Base-by-base conservation (phyloP, 2,113 vertebrate genomes). In the Trochalopteron elliotii region DNA sequence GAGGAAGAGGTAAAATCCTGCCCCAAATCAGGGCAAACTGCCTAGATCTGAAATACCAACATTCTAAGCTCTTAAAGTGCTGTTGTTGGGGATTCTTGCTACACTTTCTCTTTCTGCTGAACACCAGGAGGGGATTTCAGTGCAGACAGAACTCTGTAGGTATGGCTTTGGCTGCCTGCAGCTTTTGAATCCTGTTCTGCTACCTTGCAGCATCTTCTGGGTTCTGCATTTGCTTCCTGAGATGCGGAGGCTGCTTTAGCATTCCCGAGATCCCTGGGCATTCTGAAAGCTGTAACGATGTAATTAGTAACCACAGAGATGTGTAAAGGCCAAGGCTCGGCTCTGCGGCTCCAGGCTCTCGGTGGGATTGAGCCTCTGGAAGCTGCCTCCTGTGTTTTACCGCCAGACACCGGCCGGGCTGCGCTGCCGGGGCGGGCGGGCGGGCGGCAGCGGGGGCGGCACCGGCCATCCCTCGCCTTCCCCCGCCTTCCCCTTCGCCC, bases 311-410 rank as follows among this genome's bases (percentile, higher is more conserved):
- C 23, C 6, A 0, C 22, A 9, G 53, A 31, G 15, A 12, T 0
- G 2, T 0, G 12, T 3, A 3, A 23, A 25, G 35, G 19, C 4
- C 4, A 2, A 11, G 15, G n/a, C 35, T 17, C 2, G 4, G 35
- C 47, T 39, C n/a, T 4, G 5, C 3, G 5, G 6, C 31, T 28
- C 5, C 27, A 2, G 20, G 2, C 7, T 3, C 10, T 1, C 17
- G 5, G 4, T 5, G 28, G 23, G 19, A 21, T 0, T 2, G 9
- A 17, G 9, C 0, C 25, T 6, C 8, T 2, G 8, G 31, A 1
- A 13, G 12, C 7, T 0, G 19, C 49, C 13, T 3, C 1, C 0
- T 0, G 2, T 5, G 3, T 23, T 47, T 23, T 3, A 1, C 1
- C 22, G 20, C 47, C 47, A 22, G 47, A 24, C 13, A 24, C 12